Conservation (phyloP, 1,140 invertebrate genomes). For the Apis cerana region DNA sequence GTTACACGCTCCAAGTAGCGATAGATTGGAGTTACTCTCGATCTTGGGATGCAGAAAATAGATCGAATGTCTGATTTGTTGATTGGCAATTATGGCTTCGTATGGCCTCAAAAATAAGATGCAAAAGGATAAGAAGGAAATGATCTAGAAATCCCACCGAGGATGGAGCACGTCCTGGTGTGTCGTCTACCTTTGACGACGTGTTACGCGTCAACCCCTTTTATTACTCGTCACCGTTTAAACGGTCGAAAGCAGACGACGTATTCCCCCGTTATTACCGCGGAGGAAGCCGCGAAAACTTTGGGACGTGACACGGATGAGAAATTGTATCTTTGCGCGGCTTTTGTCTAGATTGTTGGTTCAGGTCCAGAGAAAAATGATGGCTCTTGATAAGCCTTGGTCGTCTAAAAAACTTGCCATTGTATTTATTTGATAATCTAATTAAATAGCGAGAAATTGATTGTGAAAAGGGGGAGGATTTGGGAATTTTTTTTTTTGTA, state of each 20-base stretch:
- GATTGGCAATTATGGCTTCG: too few relatives aligned
- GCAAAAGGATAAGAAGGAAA: neutral
- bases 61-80: too few relatives aligned
- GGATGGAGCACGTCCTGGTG: constrained; percentile 10
- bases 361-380: neutral
- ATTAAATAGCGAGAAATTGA: too few relatives aligned
- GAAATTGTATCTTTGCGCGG: constrained; percentile 35
- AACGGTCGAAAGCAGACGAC: constrained; percentile 39
- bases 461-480: too few relatives aligned
- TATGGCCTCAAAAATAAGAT: too few relatives aligned
- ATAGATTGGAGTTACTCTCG: too few relatives aligned
- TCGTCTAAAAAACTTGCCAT: neutral
- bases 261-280: constrained; percentile 33
- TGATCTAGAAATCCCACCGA: constrained; percentile 2
- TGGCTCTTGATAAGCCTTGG: neutral
- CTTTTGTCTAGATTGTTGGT: neutral
- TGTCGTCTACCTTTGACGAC: constrained; percentile 26
- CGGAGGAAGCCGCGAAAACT: constrained; percentile 21
- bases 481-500: too few relatives aligned
- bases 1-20: too few relatives aligned
- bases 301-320: constrained; percentile 35
- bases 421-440: neutral
- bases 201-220: constrained; percentile 36
- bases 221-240: constrained; percentile 50
- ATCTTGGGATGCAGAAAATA: too few relatives aligned